These are phyloP conservation scores for Puffinus mauretanicus DNA, from an alignment of 2,113 vertebrate species.

Conservation along the genomic window DNA sequence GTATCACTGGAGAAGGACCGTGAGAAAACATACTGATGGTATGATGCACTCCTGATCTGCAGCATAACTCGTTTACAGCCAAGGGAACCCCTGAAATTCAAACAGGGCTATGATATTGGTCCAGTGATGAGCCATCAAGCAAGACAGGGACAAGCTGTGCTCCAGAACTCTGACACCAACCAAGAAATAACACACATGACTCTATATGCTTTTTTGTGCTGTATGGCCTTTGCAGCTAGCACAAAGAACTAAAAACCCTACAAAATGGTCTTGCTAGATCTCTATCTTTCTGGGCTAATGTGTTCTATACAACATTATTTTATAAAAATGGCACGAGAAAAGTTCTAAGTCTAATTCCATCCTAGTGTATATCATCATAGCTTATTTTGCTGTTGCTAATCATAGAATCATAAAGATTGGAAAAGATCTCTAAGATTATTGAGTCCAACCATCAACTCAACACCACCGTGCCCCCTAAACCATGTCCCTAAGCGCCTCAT, in stretches of 20 bases:
- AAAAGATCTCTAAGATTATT: too few species aligned
- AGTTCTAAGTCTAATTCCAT: background rate
- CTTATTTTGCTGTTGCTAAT: background rate
- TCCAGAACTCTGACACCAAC: background rate
- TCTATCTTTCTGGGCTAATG: background rate
- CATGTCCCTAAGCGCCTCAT: too few species aligned
- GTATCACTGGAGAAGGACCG: background rate
- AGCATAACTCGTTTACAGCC: background rate
- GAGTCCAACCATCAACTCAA: too few species aligned
- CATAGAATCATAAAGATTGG: too few species aligned
- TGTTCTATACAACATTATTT: background rate
- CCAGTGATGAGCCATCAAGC: background rate
- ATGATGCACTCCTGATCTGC: too few species aligned
- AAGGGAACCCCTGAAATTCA: background rate
- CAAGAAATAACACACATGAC: background rate
- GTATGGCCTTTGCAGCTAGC: background rate
- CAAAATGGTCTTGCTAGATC: background rate
- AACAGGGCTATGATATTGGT: background rate
- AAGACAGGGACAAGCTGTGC: background rate
- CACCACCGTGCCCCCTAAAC: too few species aligned
- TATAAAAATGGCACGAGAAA: background rate
- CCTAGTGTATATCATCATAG: background rate
- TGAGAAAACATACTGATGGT: background rate
- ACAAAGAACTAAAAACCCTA: background rate
- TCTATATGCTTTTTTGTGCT: rapidly evolving